These are phyloP conservation scores for Parambassis ranga DNA, from an alignment of 2,797 vertebrate species.

Conservation along the genomic window DNA sequence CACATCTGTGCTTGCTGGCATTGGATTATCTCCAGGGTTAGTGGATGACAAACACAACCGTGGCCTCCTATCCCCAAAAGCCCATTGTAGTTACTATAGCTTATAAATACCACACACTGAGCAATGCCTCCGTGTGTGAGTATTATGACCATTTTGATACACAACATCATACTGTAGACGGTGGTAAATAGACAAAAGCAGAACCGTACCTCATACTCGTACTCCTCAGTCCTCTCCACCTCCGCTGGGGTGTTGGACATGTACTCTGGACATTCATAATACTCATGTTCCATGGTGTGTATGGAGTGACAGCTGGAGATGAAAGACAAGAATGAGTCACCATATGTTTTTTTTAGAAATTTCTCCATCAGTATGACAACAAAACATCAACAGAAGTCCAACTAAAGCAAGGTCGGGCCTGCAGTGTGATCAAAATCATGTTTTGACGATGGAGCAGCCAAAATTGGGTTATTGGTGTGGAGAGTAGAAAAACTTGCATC, in stretches of 20 bases:
- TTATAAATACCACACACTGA: background rate
- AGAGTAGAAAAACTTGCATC: no score
- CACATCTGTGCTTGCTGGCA: background rate
- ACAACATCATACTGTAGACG: background rate
- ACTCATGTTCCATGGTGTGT: conserved; percentile 92
- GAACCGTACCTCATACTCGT: conserved; percentile 91
- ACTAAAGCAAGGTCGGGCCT: no score
- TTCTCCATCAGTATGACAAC: no score
- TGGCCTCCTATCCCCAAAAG: background rate
- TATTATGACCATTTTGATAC: background rate
- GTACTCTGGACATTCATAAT: conserved; percentile 94
- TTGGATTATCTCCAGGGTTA: conserved; percentile 27
- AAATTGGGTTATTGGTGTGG: no score
- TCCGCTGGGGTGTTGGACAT: conserved; percentile 87
- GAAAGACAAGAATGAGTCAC: conserved; percentile 11
- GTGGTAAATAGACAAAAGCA: background rate
- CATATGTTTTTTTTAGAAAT: no score
- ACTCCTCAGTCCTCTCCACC: conserved; percentile 89
- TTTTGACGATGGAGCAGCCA: no score
- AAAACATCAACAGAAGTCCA: no score
- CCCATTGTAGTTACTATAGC: background rate
- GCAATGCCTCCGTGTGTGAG: no score
- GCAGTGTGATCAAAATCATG: no score
- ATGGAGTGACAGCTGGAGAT: conserved; percentile 91
- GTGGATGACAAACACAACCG: conserved; percentile 4